Conservation (phyloP, 2,888 invertebrate genomes). For the Hypsopygia costalis region DNA sequence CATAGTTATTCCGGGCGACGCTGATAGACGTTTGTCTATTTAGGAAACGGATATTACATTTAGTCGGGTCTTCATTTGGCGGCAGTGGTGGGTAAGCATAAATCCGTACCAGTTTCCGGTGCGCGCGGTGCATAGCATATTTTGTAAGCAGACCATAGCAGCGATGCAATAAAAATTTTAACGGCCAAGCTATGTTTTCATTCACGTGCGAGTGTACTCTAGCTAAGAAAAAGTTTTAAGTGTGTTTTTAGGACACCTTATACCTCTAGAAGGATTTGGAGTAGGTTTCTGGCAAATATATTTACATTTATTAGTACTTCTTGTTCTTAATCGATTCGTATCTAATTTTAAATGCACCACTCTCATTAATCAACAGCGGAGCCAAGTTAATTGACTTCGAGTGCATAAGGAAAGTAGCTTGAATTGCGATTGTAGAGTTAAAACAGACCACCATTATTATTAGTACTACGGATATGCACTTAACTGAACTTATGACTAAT, state of each 20-base stretch:
- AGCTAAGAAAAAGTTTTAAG: conserved; percentile 41
- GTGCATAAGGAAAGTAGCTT: conserved; percentile 31
- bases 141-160: conserved; percentile 64
- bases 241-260: conserved; percentile 51
- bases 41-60: conserved; percentile 81
- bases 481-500: too few species aligned
- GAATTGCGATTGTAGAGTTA: conserved; percentile 4
- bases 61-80: conserved; percentile 77
- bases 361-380: conserved; percentile 33
- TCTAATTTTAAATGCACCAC: conserved; percentile 38
- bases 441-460: conserved; percentile 1
- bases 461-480: too few species aligned
- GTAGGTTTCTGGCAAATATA: not conserved
- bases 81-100: conserved; percentile 74
- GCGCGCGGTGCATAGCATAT: conserved; percentile 73
- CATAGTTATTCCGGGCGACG: conserved; percentile 75
- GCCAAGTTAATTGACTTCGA: conserved; percentile 58
- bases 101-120: conserved; percentile 72
- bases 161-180: conserved; percentile 63
- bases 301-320: conserved; percentile 6
- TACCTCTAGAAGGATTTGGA: conserved; percentile 5
- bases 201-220: conserved; percentile 32
- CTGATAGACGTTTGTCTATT: conserved; percentile 78
- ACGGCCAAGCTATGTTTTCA: conserved; percentile 62
- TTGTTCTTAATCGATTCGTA: conserved; percentile 19